These are phyloP conservation scores for Heliconius ismenius DNA, from an alignment of 2,888 invertebrate genomes.

Conservation along the genomic window DNA sequence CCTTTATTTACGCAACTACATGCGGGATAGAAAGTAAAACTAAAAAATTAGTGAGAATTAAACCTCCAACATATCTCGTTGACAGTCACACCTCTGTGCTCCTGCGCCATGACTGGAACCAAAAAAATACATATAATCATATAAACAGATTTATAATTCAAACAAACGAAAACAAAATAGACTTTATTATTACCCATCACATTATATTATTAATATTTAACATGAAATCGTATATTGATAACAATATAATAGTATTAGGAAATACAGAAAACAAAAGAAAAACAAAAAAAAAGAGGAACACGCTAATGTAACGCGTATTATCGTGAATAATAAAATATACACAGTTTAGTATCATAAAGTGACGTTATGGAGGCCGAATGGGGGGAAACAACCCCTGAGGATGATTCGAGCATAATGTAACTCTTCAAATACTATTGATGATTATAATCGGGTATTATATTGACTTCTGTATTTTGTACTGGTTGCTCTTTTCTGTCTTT, in stretches of 20 bases:
- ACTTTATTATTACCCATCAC: background rate
- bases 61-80: no score
- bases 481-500: background rate
- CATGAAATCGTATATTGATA: background rate
- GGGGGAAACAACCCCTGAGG: conserved; percentile 68
- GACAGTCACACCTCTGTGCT: no score
- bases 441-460: conserved; percentile 1
- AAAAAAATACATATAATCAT: background rate
- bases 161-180: background rate
- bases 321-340: conserved; percentile 76
- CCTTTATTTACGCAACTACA: no score
- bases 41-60: no score
- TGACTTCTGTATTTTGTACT: background rate
- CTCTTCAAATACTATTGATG: conserved; percentile 14
- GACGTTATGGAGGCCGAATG: conserved; percentile 75
- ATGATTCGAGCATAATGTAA: conserved; percentile 49
- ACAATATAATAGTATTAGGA: background rate
- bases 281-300: conserved; percentile 54
- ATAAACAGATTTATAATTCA: background rate
- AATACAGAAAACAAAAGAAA: conserved; percentile 9
- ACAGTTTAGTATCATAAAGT: conserved; percentile 75
- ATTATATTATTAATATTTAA: conserved; percentile 5
- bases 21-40: no score
- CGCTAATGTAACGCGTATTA: conserved; percentile 74
- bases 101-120: no score